Evolutionary conservation across 2,113 vertebrate genomes (phyloP).

Genomic region (Bostrychus sinensis): DNA sequence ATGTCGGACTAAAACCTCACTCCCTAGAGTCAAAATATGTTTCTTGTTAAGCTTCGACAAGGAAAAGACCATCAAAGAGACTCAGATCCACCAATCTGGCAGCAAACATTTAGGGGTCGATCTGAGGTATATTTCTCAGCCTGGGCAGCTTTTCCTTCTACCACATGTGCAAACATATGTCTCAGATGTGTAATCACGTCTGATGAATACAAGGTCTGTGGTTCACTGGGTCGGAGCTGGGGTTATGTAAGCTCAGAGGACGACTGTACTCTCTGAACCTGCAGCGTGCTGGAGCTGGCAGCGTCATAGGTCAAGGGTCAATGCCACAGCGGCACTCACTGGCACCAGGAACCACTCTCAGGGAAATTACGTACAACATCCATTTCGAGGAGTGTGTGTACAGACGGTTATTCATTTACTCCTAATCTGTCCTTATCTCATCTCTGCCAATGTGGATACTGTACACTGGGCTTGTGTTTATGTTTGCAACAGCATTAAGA

Average conservation of each 20-base stretch:
- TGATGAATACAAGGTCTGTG: constrained; percentile 34
- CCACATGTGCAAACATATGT: constrained; percentile 11
- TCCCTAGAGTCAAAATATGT: constrained; percentile 25
- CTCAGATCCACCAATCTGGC: constrained; percentile 5
- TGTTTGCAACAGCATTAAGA: not conserved
- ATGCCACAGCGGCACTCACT: constrained; percentile 5
- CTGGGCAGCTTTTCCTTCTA: constrained; percentile 7
- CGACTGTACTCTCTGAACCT: constrained; percentile 51
- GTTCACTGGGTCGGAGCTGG: constrained; percentile 61
- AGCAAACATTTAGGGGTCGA: constrained; percentile 1
- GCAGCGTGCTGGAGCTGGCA: constrained; percentile 33
- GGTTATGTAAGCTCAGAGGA: constrained; percentile 52
- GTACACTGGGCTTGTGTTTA: not conserved
- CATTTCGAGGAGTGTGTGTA: constrained; percentile 34
- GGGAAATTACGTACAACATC: constrained; percentile 35
- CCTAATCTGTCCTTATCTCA: constrained; percentile 41
- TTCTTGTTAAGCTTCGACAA: constrained; percentile 25
- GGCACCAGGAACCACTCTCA: constrained; percentile 12
- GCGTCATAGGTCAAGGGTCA: constrained; percentile 33
- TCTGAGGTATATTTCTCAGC: not conserved
- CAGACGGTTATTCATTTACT: constrained; percentile 50
- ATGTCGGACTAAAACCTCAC: constrained; percentile 25
- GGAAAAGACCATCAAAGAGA: constrained; percentile 30
- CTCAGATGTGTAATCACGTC: constrained; percentile 23
- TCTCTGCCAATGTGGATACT: constrained; percentile 15